Evolutionary conservation across 1,140 invertebrate genomes (phyloP).

Genomic region (Drosophila rufa): DNA sequence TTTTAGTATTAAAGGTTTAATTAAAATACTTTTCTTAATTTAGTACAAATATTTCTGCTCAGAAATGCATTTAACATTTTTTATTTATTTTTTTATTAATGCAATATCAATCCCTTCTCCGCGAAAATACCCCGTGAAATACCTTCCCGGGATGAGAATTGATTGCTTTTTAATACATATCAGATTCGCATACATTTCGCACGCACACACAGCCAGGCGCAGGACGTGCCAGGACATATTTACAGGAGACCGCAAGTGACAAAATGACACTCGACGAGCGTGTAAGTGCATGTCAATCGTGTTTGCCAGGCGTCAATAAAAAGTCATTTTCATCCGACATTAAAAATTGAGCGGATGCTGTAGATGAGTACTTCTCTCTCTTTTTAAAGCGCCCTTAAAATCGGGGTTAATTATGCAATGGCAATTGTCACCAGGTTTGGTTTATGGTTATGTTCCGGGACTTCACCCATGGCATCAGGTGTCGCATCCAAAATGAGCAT

Average conservation of each 20-base stretch:
- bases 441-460: slow-evolving; percentile 29
- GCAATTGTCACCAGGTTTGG: slow-evolving; percentile 28
- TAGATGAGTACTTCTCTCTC: slow-evolving; percentile 27
- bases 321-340: slow-evolving; percentile 61
- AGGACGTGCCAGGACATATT: slow-evolving; percentile 11
- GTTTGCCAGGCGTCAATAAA: slow-evolving; percentile 62
- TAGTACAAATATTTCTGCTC: not conserved
- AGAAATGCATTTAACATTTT: not conserved
- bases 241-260: slow-evolving; percentile 41
- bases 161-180: slow-evolving; percentile 27
- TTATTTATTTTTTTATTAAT: not conserved
- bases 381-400: slow-evolving; percentile 34
- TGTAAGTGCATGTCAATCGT: slow-evolving; percentile 74
- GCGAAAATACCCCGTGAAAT: not conserved
- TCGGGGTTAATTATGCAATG: slow-evolving; percentile 26
- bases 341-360: slow-evolving; percentile 37
- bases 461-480: not conserved
- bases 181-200: slow-evolving; percentile 18
- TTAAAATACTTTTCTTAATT: not conserved
- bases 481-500: slow-evolving; percentile 6
- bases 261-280: slow-evolving; percentile 53
- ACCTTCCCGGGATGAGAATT: slow-evolving; percentile 10
- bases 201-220: not conserved
- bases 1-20: no score
- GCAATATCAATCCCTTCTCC: not conserved